Base-by-base conservation (phyloP, 2,888 invertebrate species). In the Diachrysia chrysitis region DNA sequence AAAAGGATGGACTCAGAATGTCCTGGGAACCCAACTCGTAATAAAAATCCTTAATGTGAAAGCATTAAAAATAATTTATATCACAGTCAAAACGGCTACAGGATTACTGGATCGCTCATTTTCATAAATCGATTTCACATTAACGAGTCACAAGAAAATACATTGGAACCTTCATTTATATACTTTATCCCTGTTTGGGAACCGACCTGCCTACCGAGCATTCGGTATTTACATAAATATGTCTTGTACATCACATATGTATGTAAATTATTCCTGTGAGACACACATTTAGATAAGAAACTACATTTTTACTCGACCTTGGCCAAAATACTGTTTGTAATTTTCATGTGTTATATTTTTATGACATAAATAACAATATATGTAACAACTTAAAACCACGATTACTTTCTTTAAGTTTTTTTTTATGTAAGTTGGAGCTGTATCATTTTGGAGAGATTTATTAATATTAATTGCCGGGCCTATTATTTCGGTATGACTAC, bases 251-350 rank as follows among this genome's bases (percentile, higher is more conserved):
- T 74, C 60, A 78, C 58, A 78, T 73, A 74, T 69, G 55, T 74
- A 78, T 78, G 75, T 78, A 75, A 78, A 75, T 78, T 58, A 78
- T 56, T 59, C 61, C 55, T 58, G 63, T 42, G 74, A 74, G 78
- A 74, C 69, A 73, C 54, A 42, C 60, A 53, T 73, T 69, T 58
- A 64, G 78, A 74, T 78, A 74, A 78, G 54, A 35, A 25, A 61
- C 61, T 54, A 25, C 51, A n/a, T 55, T 73, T 67, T 53, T 78
- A 60, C 48, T 54, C 16, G 54, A 73, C 59, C 32, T 58, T 65
- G 55, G 48, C 54, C 48, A 42, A 29, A 51, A 48, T 25, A 51
- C 17, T 23, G 23, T 23, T 25, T 1, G n/a, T 48, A 51, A 51
- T 21, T 25, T 54, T 16, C 23, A 23, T 14, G 54, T 23, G 54